Evolutionary conservation across 2,113 vertebrate genomes (phyloP), one percentile per base, ranked within the genome.

Genomic region (Megaceryle torquata): DNA sequence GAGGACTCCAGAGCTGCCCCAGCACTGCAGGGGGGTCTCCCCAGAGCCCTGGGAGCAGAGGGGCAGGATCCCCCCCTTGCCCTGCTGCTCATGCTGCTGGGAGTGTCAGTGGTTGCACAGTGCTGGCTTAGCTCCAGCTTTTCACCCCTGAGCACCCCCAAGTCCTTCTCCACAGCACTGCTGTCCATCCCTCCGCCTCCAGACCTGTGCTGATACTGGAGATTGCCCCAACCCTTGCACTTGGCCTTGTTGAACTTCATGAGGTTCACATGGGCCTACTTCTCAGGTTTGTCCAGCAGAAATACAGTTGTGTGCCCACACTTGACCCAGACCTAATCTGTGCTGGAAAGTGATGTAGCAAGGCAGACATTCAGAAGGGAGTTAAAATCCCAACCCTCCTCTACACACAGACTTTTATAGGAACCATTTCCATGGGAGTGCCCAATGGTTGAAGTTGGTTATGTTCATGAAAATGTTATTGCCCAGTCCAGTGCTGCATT

Each of bases 361-460:
- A 48, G 57, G 13, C 5, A 15, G 35, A 60, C 29, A 59, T 39
- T 20, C 14, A 20, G 26, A 50, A 65, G 76, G 44, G 41, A 53
- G 13, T 2, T 41, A 46, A 77, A 72, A 59, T 24, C 41, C 25
- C 85, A 60, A 6, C 41, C n/a, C 26, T 93, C 17, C 56, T 15
- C 60, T 8, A 3, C 5, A 44, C 12, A 8, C 11, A 21, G 29
- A 8, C 13, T 13, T 24, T 39, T 59, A 21, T 0, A 3, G 60
- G 39, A 50, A 8, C 33, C 24, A 2, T 75, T 81, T 59, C 57
- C 39, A 24, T 3, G 17, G 33, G 18, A 51, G 11, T 67, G 26
- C 15, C 31, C 35, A 10, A 0, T 2, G 53, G 7, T 4, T 82
- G 43, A 31, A 53, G 61, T 1, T 13, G 50, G 28, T 6, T 68